These are phyloP conservation scores for Epizoanthus stellaris DNA, from an alignment of 92 coral and sea anemone species.

Conservation along the genomic window DNA sequence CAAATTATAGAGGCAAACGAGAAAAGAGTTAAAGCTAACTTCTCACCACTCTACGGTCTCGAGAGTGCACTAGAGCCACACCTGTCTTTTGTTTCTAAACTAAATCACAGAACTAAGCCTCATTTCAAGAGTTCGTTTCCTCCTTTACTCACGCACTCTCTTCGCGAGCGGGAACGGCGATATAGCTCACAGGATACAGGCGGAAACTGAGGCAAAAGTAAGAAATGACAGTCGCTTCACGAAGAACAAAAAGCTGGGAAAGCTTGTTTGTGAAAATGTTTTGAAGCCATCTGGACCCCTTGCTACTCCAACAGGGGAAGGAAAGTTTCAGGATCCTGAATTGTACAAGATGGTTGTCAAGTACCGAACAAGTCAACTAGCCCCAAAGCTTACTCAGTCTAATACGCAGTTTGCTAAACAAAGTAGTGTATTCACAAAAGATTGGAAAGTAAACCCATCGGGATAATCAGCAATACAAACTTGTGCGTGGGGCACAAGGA, in stretches of 20 bases:
- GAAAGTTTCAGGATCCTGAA: background rate
- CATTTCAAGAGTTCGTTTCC: constrained; percentile 26
- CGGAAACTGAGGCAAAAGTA: background rate
- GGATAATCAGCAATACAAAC: too few species aligned
- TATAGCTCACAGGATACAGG: background rate
- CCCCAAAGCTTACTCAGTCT: background rate
- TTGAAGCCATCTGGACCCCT: background rate
- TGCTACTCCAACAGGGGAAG: background rate
- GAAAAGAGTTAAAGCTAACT: constrained; percentile 37
- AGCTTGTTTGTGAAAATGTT: background rate
- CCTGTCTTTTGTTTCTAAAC: constrained; percentile 29
- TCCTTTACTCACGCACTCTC: constrained; percentile 13
- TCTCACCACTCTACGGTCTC: background rate
- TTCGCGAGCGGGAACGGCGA: constrained; percentile 4
- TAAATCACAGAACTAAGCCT: constrained; percentile 27
- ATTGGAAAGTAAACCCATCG: constrained; percentile 39
- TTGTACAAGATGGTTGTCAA: constrained; percentile 5
- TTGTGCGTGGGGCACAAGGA: too few species aligned
- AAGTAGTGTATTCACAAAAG: constrained; percentile 52
- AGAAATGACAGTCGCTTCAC: background rate
- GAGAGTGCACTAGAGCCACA: background rate
- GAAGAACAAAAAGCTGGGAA: background rate
- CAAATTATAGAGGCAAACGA: constrained; percentile 68
- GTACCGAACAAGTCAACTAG: background rate
- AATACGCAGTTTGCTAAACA: constrained; percentile 32